Conservation (phyloP, 2,113 vertebrate species). For the Plecturocebus donacophilus region DNA sequence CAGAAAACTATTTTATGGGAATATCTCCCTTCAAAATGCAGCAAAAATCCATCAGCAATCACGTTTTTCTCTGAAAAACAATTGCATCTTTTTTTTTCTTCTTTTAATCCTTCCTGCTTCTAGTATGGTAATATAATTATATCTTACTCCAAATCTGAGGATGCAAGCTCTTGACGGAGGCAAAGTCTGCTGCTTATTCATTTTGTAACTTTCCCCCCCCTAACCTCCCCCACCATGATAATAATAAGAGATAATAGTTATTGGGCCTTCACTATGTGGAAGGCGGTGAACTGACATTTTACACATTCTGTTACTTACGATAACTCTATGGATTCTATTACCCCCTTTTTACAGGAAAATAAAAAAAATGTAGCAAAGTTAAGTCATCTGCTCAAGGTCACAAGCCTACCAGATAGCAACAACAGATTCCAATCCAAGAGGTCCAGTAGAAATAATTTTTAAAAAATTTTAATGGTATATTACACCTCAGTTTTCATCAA, state of each 20-base stretch:
- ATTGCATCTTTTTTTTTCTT: not conserved
- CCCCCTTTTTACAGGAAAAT: not conserved
- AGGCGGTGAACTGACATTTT: not conserved
- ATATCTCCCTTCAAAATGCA: not conserved
- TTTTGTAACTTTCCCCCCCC: fast-evolving
- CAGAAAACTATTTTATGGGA: not conserved
- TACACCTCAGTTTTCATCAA: not conserved
- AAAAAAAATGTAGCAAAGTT: not conserved
- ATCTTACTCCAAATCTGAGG: not conserved
- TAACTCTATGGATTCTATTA: not conserved
- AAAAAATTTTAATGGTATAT: not conserved
- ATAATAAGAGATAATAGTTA: not conserved
- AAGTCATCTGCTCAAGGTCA: not conserved
- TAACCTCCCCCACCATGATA: fast-evolving
- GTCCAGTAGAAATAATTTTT: not conserved
- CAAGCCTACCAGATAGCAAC: not conserved
- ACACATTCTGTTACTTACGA: not conserved
- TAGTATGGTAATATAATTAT: not conserved
- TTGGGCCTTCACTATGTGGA: not conserved
- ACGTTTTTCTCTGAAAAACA: not conserved
- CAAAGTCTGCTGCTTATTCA: not conserved
- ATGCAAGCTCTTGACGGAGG: not conserved
- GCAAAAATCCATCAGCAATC: not conserved
- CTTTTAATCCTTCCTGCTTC: not conserved
- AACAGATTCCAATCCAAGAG: not conserved